Percentiles rank a stretch among this genome's conserved stretches.
These are phyloP conservation scores for Microplitis mediator DNA, from an alignment of 1,140 invertebrate genomes.

Conservation along the genomic window DNA sequence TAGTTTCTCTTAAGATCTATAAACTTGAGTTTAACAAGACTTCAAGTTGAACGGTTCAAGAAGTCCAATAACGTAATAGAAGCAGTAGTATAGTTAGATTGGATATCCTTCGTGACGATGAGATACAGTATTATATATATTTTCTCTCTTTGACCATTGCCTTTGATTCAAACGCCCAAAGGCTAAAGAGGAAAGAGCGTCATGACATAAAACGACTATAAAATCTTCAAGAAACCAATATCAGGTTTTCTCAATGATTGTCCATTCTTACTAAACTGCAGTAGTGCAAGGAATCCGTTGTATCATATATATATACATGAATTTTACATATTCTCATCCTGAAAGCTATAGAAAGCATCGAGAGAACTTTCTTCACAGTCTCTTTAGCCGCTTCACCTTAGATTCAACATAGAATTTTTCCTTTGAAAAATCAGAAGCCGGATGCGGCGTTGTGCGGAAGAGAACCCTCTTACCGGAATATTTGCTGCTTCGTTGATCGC, in stretches of 20 bases:
- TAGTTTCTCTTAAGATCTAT: not conserved
- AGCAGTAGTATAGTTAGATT: not conserved
- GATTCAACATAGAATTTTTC: not conserved
- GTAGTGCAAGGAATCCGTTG: not conserved
- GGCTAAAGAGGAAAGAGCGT: not conserved
- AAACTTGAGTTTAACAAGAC: not conserved
- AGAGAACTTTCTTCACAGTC: not conserved
- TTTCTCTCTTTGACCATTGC: not conserved
- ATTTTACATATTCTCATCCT: not conserved
- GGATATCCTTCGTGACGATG: not conserved
- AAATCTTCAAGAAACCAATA: constrained; percentile 5
- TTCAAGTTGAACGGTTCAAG: not conserved
- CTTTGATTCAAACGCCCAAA: not conserved
- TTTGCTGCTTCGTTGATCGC: constrained; percentile 19
- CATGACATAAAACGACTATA: not conserved
- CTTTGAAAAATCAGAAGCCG: constrained; percentile 22
- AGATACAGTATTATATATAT: not conserved
- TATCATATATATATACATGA: not conserved
- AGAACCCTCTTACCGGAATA: constrained; percentile 3
- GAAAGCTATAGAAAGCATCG: not conserved
- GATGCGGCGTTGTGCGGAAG: not conserved
- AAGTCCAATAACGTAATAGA: not conserved
- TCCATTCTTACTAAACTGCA: constrained; percentile 1
- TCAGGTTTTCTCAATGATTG: not conserved
- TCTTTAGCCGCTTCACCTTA: not conserved